Evolutionary conservation across 2,888 invertebrate genomes (phyloP), one percentile per base, ranked within the genome.

Genomic region (Charanyca ferruginea): DNA sequence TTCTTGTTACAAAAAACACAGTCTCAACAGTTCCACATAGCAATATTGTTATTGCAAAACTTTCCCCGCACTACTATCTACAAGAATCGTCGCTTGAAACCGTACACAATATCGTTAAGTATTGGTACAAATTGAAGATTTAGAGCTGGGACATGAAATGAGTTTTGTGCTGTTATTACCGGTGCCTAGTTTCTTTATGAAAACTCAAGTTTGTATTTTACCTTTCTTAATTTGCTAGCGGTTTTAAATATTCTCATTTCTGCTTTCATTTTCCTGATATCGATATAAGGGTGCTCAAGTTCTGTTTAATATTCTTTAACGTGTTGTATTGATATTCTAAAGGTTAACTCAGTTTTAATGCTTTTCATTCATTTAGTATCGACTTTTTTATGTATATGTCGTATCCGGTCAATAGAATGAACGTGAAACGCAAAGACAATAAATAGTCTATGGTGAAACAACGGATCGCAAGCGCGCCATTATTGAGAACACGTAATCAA

Each of bases 21-120:
- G 73, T 79, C 79, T 68, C 81, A 80, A 77, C 52, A 72, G 78
- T 63, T 81, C 70, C 74, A 79, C 71, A 73, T 69, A 81, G 77
- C 82, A 72, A 83, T 83, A 85, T 83, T 85, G 85, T 87, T 89
- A 87, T 89, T 87, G 84, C 80, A 59, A 82, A 88, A 88, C 80
- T 88, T 89, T 81, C 60, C 41, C 74, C 63, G 70, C 75, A 77
- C 62, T 66, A 72, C 59, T 77, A 63, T 78, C 73, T 63, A 47
- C 48, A 42, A 52, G 49, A 58, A 68, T n/a, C 66, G 66, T 66
- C 52, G 68, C 57, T 70, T 55, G 57, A 53, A 58, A 66, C 72
- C 45, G 66, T 73, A 65, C 68, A 71, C 71, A 79, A 77, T 73
- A 71, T 71, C 60, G 57, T 74, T 69, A 77, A 79, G 57, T 79